A percentile compares a stretch with the other conserved stretches of the same genome.
These are phyloP conservation scores for Rhodinocichla rosea DNA, from an alignment of 2,113 vertebrate species.

Conservation along the genomic window DNA sequence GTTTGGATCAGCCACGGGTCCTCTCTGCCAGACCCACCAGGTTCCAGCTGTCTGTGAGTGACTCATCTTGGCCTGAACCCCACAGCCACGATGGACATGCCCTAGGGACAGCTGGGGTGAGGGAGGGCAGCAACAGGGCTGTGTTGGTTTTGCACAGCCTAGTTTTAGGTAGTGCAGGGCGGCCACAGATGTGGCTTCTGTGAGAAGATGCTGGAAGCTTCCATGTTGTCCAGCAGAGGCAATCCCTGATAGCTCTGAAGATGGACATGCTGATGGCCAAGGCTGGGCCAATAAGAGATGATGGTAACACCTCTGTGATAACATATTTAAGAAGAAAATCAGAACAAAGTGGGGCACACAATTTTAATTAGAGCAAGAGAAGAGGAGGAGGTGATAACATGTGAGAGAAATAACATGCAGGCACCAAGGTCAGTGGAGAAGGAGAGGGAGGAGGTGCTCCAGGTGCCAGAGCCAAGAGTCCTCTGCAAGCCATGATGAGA, in stretches of 20 bases:
- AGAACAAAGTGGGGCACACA: background rate
- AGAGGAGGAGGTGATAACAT: background rate
- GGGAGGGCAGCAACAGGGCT: background rate
- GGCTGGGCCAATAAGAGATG: background rate
- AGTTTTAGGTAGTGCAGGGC: background rate
- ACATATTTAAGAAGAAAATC: background rate
- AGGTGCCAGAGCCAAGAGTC: fast-evolving
- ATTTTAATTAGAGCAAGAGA: background rate
- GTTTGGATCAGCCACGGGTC: background rate
- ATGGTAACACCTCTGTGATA: background rate
- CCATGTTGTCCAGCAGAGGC: fast-evolving
- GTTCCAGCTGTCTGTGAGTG: background rate
- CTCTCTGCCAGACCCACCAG: fast-evolving
- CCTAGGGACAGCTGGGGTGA: background rate
- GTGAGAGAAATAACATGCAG: background rate
- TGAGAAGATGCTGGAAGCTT: background rate
- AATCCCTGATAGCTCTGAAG: too few species aligned
- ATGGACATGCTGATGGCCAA: background rate
- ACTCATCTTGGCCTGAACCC: background rate
- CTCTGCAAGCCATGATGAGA: background rate
- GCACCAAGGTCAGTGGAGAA: background rate
- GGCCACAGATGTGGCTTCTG: background rate
- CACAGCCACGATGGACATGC: background rate
- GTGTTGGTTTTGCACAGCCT: background rate
- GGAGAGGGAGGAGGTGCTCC: background rate